Base-by-base conservation (phyloP, 2,113 vertebrate species). In the Tupaia tana region DNA sequence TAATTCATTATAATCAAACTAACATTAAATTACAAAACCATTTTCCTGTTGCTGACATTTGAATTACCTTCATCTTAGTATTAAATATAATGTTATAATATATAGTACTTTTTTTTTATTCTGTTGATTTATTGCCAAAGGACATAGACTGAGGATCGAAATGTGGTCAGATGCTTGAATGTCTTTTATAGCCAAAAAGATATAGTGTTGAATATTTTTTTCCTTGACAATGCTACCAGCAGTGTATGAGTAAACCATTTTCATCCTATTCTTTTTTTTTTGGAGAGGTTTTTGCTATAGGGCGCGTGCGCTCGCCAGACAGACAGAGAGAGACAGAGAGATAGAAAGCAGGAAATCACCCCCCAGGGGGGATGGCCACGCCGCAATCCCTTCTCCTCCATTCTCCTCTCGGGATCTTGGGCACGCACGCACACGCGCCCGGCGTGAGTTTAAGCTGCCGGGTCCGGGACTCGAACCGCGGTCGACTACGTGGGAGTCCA, bases 41-140 rank as follows among this genome's bases (percentile, higher is more conserved):
- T 58, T 92, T 93, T 9, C 56, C 25, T 90, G 12, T 70, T 86
- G 80, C 19, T 87, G 54, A 59, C n/a, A 34, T 66, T 89, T 92
- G 29, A 24, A n/a, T 74, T 59, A 10, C 14, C 90, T 80, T 27
- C 67, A 43, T 58, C 90, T 94, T 86, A 34, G 12, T 81, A 18
- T 31, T 29, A 24, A 67, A 29, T 71, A 16, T 88, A 8, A 12
- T 81, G 12, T 29, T 64, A 13, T 22, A 25, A 61, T 6, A 70
- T 43, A 31, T 12, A 43, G 43, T 43, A 14, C 59, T 3, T 67
- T 24, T 43, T 66, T 56, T 82, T 87, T 73, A 54, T 73, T 31
- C 9, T 93, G 52, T 93, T 75, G 63, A 61, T 89, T 71, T 86
- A 54, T 73, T 71, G 63, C 31, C 64, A 31, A 67, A 95, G 15